Evolutionary conservation across 2,888 invertebrate genomes (phyloP), one percentile per base, ranked within the genome.

Genomic region (Bruchidius siliquastri): DNA sequence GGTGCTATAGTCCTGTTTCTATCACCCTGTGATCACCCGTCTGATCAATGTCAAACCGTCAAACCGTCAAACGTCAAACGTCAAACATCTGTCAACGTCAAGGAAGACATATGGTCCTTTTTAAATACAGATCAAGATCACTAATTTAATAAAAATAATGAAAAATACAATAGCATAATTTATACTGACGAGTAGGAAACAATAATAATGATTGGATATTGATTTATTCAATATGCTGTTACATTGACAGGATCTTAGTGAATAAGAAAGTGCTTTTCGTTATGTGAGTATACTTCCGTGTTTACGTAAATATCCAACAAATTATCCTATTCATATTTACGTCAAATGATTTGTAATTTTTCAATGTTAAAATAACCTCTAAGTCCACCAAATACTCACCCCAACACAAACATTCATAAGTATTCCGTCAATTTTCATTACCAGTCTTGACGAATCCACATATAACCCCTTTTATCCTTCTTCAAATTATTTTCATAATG

Each of bases 291-390:
- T 49, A 49, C 49, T 49, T 49, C 49, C 49, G 49, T 18, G 49
- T 49, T 49, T 49, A 49, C 49, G 49, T 30, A 71, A 26, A 68
- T 72, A 21, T 20, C 30, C 21, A 22, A 71, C 66, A 49, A 73
- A 67, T 72, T 72, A 72, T 70, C 30, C 71, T 75, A 73, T 73
- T 71, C 72, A 75, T 75, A 73, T 73, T 74, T 75, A 75, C 77
- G 75, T 75, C 78, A 77, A 78, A 77, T 77, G 76, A 77, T 71
- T 77, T 72, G 74, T 77, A 75, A 73, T 73, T 77, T 76, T 75
- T 22, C 21, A 69, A 70, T 71, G 68, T 67, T 72, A 30, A 68
- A 49, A 13, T 49, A 49, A 49, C 49, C 49, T 49, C 49, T 18
- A 49, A 49, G 6, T 13, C 18, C 49, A 49, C 49, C 18, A 49